Base-by-base conservation (phyloP, 1,140 invertebrate species). In the Agrilus planipennis region DNA sequence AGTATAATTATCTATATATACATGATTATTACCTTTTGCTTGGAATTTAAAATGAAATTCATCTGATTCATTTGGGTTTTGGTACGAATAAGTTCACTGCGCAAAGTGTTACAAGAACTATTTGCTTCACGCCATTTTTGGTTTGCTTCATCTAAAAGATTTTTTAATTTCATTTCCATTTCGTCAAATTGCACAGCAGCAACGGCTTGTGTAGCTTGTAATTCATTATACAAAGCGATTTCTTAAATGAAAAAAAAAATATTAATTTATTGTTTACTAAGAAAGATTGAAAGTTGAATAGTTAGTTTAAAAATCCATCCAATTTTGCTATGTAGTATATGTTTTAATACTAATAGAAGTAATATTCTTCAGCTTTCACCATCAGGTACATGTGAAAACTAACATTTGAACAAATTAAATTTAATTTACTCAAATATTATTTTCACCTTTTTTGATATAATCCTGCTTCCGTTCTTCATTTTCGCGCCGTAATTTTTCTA, bases 101-200 rank as follows among this genome's bases (percentile, higher is more conserved):
- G 31, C n/a, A 47, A 30, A n/a, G 29, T 23, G 19, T 37, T 38
- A 32, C 39, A 41, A n/a, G 38, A 34, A 15, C 34, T 20, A 40
- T 28, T 41, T 5, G 29, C 34, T 14, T 44, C 38, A 39, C 41
- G 39, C 4, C 45, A 31, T 32, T 40, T 39, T 11, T 38, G 38
- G 18, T 45, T 42, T 4, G 32, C 27, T 7, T 45, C 25, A 14
- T 31, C 18, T 12, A 49, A 19, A 25, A 37, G 40, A 27, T 21
- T 22, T 39, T 42, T 27, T 3, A 35, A 45, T 21, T 34, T 39
- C 7, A 25, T 22, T 19, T 45, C 25, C 14, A 34, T 19, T 6
- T 49, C 39, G 19, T 49, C 34, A 10, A 39, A 25, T 32, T 45
- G 27, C n/a, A 42, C 12, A 27, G 29, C 43, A 12, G 38, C 20